phyloP scores from a whole-genome alignment of 2,888 invertebrate species.

The Cataglyphis rosenhaueri region DNA sequence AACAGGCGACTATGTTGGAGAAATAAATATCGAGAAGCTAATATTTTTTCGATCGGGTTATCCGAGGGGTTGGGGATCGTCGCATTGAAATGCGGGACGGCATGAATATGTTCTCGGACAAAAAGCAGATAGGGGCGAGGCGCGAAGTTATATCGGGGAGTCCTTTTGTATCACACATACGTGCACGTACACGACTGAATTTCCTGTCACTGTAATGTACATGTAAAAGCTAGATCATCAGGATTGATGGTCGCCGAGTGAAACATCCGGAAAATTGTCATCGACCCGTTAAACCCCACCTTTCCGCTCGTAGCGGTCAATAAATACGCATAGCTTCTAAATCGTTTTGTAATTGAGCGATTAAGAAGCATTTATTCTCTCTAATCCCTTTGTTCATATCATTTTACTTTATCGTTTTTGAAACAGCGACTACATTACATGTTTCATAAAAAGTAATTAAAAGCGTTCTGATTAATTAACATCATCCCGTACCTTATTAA shows the following conservation, averaged over 20 bases:
- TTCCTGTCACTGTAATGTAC: neutral
- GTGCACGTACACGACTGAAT: neutral
- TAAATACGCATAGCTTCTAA: neutral
- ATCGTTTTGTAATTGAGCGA: neutral
- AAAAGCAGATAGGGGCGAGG: neutral
- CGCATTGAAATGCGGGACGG: slow-evolving; percentile 11
- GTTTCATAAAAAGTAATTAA: neutral
- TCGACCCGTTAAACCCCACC: slow-evolving; percentile 26
- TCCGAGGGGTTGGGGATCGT: neutral
- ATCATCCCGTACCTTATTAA: slow-evolving; percentile 2
- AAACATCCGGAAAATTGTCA: slow-evolving; percentile 38
- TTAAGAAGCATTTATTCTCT: neutral
- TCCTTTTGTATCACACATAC: neutral
- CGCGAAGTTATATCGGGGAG: neutral
- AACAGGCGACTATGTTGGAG: neutral
- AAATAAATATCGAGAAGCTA: slow-evolving; percentile 33
- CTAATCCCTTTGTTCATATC: neutral
- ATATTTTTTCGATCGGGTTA: slow-evolving; percentile 12
- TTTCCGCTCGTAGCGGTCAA: neutral
- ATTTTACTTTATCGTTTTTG: neutral
- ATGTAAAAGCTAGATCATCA: neutral
- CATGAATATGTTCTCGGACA: slow-evolving; percentile 13
- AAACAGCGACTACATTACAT: neutral
- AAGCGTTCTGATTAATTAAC: neutral
- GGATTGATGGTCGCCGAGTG: neutral